Base-by-base conservation (phyloP, 1,140 invertebrate genomes). In the Drosophila varians region DNA sequence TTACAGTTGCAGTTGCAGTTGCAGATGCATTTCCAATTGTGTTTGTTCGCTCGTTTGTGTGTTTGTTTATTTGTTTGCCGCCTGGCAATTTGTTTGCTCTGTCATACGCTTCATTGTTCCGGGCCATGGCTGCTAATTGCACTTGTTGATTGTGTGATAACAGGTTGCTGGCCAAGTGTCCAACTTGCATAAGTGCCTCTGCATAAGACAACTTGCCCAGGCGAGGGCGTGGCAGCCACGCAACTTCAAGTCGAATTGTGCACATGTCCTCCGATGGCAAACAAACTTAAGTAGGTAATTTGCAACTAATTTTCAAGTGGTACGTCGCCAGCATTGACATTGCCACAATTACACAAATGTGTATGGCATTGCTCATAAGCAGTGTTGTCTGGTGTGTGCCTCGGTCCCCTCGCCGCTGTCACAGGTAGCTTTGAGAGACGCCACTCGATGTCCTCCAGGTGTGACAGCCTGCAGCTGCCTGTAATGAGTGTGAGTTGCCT, bases 281-380 rank as follows among this genome's bases (percentile, higher is more conserved):
- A 84, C 80, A 80, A 61, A 76, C 82, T 87, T 84, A 84, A 87
- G 80, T 80, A 87, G 82, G 80, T 86, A 84, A 84, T 87, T 87
- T 84, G 80, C 82, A 84, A 84, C 80, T 84, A 84, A 84, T 84
- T 86, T 73, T 84, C 76, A 77, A 86, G 80, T 87, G 82, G 48
- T 23, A 19, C 54, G 45, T 65, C 31, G 38, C 25, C 55, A 52
- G 68, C 56, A 64, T 51, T 65, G 70, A 52, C 65, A 61, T 49
- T 51, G 65, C 28, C 26, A 69, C 66, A 69, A 69, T 72, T 72
- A 28, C 47, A 36, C 51, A 51, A 60, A 60, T 71, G 68, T 52
- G 28, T n/a, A n/a, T 53, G 0, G 43, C 60, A 88, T 89, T 88
- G 84, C 72, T 84, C 84, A 84, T 84, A 78, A 75, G 84, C 78